phyloP scores from a whole-genome alignment of 2,888 invertebrate species.

The Paralinhomoeus sp. region DNA sequence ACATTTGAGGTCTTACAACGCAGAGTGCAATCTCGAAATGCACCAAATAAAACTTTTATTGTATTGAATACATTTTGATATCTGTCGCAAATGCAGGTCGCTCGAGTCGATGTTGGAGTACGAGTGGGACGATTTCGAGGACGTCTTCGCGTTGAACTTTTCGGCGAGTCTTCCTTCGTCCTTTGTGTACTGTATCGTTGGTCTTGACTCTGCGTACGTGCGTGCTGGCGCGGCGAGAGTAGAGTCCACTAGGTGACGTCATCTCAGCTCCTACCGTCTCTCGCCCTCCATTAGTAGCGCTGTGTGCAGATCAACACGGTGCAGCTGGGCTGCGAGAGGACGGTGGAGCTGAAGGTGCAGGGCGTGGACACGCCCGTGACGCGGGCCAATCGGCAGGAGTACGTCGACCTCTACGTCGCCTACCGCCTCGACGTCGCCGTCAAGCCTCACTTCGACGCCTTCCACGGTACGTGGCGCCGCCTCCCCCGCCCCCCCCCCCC shows the following conservation, averaged over 20 bases:
- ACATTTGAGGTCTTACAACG: too few species aligned
- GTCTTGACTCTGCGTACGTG: too few species aligned
- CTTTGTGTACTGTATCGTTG: too few species aligned
- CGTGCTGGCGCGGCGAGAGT: too few species aligned
- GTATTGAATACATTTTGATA: neutral
- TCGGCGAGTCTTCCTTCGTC: too few species aligned
- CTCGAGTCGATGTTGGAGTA: conserved; percentile 60
- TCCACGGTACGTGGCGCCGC: conserved; percentile 12
- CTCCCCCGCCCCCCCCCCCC: neutral
- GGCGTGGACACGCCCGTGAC: conserved; percentile 58
- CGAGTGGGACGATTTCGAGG: conserved; percentile 48
- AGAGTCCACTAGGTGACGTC: too few species aligned
- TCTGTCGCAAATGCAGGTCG: conserved; percentile 27
- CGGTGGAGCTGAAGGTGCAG: conserved; percentile 43
- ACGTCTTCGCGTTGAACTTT: conserved; percentile 59
- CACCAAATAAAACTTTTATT: too few species aligned
- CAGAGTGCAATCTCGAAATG: too few species aligned
- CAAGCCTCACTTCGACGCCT: conserved; percentile 49
- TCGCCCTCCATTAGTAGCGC: too few species aligned
- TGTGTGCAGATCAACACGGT: too few species aligned
- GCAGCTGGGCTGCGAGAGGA: neutral
- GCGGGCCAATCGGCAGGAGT: conserved; percentile 49
- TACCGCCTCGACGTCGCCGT: conserved; percentile 56
- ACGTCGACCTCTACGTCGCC: conserved; percentile 55
- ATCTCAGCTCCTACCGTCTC: too few species aligned